A percentile compares a stretch with the other conserved stretches of the same genome.
Conservation (phyloP, 2,797 vertebrate genomes). For the Oceanodroma leucorhoa region DNA sequence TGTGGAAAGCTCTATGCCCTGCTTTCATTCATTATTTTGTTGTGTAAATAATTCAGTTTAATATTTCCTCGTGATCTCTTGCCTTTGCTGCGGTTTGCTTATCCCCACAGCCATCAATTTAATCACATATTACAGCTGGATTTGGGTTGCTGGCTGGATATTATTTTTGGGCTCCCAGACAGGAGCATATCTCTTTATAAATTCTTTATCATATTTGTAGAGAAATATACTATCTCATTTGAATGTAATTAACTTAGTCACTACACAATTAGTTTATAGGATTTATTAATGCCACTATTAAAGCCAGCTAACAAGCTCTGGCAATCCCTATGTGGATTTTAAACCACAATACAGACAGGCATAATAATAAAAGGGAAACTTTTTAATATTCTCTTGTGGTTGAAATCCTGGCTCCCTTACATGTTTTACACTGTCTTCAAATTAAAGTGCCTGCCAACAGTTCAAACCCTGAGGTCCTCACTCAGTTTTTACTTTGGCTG, state of each 20-base stretch:
- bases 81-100: background rate
- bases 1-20: background rate
- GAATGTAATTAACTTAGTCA: conserved; percentile 59
- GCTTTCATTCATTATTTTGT: conserved; percentile 3
- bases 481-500: background rate
- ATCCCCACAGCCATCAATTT: background rate
- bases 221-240: conserved; percentile 34
- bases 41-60: conserved; percentile 37
- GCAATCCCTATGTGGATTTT: conserved; percentile 51
- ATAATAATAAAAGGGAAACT: conserved; percentile 5
- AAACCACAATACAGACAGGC: conserved; percentile 10
- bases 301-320: conserved; percentile 65
- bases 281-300: conserved; percentile 70
- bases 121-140: background rate
- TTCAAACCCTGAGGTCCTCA: background rate
- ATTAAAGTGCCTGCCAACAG: background rate
- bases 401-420: background rate
- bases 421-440: background rate
- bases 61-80: conserved; percentile 10
- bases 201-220: conserved; percentile 49
- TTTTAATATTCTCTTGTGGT: background rate
- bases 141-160: background rate
- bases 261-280: conserved; percentile 62
- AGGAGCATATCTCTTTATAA: conserved; percentile 14
- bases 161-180: background rate